Base-by-base conservation (phyloP, 2,888 invertebrate genomes). In the Diaphora mendica region DNA sequence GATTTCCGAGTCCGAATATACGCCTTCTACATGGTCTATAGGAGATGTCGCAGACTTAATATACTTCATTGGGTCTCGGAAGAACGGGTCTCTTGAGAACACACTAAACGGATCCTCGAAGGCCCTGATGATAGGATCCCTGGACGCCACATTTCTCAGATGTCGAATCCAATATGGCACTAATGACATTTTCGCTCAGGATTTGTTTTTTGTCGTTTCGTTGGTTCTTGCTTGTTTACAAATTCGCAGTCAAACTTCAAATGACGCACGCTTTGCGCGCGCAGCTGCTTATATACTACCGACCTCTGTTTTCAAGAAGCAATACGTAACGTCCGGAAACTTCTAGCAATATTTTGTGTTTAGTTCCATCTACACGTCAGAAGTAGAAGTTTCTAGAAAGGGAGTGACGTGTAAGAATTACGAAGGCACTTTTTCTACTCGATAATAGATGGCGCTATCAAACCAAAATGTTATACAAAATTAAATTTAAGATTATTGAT, bases 1-100 rank as follows among this genome's bases (percentile, higher is more conserved):
- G 9, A 97, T 92, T 75, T 96, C 96, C 1, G 96, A 96, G 23
- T 96, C 96, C 33, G 96, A 96, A 85, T 96, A 96, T 62, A 95
- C 89, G 30, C 96, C 96, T 77, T 96, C 92, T 71, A 96, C 91
- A 3, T 90, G 85, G 9, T 94, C 92, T 13, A 82, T 42, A 0
- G 93, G 90, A 23, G 89, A 82, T 8, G 89, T 85, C 26, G 87
- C 79, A 77, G 93, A 91, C 74, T 86, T 90, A 70, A 93, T 87
- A 71, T 80, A 93, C 76, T 94, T 94, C 33, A 91, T 48, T 0
- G 95, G 92, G 72, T 95, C 94, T 23, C 92, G 88, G 89, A 94
- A 95, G 86, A 95, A 94, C 0, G 95, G 95, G 65, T 95, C 94
- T 77, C 87, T 88, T 7, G 91, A 73, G 70, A 95, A 90, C 3